Percentiles rank a stretch among this genome's conserved stretches.
Conservation (phyloP, 2,888 invertebrate genomes). For the Eilema griseolum region DNA sequence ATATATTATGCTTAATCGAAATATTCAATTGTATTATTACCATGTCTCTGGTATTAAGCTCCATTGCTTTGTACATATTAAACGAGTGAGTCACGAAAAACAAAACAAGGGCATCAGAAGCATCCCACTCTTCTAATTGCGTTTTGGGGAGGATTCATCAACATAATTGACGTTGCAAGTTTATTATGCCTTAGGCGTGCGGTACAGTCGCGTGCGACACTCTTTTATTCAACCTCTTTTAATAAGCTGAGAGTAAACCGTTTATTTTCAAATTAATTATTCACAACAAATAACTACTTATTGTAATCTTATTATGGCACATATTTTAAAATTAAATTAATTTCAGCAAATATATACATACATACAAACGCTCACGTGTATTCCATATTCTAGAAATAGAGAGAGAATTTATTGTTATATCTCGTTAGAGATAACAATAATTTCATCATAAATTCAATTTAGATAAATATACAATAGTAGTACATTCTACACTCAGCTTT, state of each 20-base stretch:
- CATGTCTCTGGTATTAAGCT: not conserved
- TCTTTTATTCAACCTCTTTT: not conserved
- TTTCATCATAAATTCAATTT: too few species aligned
- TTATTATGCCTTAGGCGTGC: not conserved
- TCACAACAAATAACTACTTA: too few species aligned
- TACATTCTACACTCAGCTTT: too few species aligned
- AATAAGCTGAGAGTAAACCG: not conserved
- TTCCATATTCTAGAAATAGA: too few species aligned
- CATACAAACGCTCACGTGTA: too few species aligned
- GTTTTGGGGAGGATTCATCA: slow-evolving; percentile 31
- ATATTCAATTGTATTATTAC: not conserved
- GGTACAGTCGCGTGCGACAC: not conserved
- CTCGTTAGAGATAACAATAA: too few species aligned
- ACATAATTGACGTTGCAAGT: slow-evolving; percentile 27
- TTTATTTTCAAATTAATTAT: too few species aligned
- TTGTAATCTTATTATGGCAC: too few species aligned
- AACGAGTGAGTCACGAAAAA: not conserved
- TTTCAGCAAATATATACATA: too few species aligned
- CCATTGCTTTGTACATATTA: not conserved
- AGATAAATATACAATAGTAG: too few species aligned
- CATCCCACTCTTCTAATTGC: slow-evolving; percentile 19
- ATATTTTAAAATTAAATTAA: too few species aligned
- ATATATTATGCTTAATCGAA: not conserved
- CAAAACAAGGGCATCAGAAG: not conserved
- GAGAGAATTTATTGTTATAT: too few species aligned